Percentiles rank a stretch among this genome's conserved stretches.
Evolutionary conservation across 2,797 vertebrate species (phyloP).

Genomic region (Malurus splendens): DNA sequence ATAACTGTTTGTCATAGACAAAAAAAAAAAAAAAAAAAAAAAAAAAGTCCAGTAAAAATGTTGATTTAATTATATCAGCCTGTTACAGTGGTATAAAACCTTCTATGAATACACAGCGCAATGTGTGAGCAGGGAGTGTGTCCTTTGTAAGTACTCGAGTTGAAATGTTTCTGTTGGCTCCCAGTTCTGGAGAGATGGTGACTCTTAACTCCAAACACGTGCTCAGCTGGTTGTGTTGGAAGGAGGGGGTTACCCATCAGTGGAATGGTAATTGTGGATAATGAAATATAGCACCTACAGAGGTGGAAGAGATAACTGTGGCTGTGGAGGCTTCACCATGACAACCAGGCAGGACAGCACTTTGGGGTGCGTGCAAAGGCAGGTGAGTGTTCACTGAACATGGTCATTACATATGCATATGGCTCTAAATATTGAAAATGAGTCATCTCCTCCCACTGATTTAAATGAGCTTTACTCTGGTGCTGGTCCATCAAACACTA

Average conservation of each 20-base stretch:
- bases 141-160: neutral
- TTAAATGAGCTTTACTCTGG: neutral
- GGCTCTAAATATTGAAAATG: neutral
- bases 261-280: neutral
- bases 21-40: too few relatives aligned
- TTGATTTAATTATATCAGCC: neutral
- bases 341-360: neutral
- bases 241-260: neutral
- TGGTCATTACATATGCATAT: neutral
- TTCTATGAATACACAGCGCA: neutral
- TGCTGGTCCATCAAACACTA: neutral
- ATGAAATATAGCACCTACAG: neutral
- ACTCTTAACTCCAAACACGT: constrained; percentile 16
- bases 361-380: neutral
- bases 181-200: neutral
- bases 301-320: neutral
- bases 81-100: neutral
- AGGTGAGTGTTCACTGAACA: neutral
- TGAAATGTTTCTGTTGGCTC: constrained; percentile 28
- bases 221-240: neutral
- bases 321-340: neutral
- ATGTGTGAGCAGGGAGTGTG: neutral
- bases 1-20: neutral
- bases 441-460: neutral
- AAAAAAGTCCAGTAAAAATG: neutral